phyloP scores from a whole-genome alignment of 2,888 invertebrate genomes.

The Rhaphigaster nebulosa region DNA sequence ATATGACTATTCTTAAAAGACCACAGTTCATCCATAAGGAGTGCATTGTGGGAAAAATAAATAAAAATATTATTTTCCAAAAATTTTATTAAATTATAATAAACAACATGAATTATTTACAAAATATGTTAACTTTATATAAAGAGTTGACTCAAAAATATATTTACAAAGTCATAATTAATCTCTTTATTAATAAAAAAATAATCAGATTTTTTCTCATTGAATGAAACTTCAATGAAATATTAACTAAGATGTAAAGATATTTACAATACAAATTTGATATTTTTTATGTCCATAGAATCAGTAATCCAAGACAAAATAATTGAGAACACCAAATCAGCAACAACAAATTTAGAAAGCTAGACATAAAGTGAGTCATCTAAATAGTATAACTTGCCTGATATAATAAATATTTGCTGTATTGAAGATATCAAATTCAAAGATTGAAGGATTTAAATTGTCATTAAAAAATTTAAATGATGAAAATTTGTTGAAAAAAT shows the following conservation, averaged over 20 bases:
- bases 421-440: neutral
- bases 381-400: neutral
- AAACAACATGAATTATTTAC: constrained; percentile 31
- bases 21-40: neutral
- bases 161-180: constrained; percentile 22
- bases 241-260: neutral
- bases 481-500: neutral
- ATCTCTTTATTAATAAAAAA: neutral
- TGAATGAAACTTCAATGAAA: neutral
- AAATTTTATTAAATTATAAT: constrained; percentile 11
- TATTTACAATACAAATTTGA: neutral
- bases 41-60: neutral
- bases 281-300: neutral
- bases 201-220: neutral
- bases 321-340: neutral
- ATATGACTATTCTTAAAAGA: no score
- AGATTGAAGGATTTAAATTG: neutral
- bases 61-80: neutral
- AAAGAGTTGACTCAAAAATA: constrained; percentile 17
- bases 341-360: neutral
- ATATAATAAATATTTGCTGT: neutral
- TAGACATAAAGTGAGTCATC: neutral
- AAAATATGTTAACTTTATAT: neutral
- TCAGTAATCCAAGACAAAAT: neutral
- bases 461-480: neutral